Conservation (phyloP, 2,797 vertebrate genomes). For the Enteromius radiatus region DNA sequence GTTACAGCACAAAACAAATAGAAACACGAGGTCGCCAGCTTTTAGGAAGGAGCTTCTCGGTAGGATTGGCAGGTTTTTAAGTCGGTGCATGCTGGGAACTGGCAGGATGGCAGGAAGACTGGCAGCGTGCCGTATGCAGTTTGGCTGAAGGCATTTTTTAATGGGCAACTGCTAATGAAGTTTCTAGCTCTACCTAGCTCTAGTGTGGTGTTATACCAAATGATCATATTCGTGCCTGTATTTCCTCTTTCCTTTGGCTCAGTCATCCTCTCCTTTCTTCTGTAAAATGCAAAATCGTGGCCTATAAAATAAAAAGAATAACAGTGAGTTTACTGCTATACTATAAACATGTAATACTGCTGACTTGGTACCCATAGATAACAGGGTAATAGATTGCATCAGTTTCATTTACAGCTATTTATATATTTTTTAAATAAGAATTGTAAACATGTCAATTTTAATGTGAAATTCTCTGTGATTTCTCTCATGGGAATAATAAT, state of each 20-base stretch:
- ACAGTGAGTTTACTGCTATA: background rate
- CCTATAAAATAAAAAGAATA: conserved; percentile 70
- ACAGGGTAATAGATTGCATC: background rate
- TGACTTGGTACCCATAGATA: background rate
- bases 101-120: background rate
- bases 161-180: conserved; percentile 56
- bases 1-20: conserved; percentile 33
- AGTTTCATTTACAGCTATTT: conserved; percentile 15
- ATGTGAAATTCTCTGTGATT: no score
- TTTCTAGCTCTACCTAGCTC: conserved; percentile 52
- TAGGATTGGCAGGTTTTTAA: conserved; percentile 31
- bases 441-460: background rate
- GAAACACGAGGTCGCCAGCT: conserved; percentile 3
- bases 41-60: background rate
- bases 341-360: conserved; percentile 5
- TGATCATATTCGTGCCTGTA: background rate
- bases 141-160: conserved; percentile 68
- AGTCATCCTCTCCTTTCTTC: conserved; percentile 67
- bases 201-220: background rate
- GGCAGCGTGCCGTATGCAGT: conserved; percentile 34
- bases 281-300: conserved; percentile 82
- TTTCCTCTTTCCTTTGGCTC: background rate
- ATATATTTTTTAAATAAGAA: background rate
- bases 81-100: conserved; percentile 25
- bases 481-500: background rate